Conservation (phyloP, 2,888 invertebrate genomes). For the Euproctis similis region DNA sequence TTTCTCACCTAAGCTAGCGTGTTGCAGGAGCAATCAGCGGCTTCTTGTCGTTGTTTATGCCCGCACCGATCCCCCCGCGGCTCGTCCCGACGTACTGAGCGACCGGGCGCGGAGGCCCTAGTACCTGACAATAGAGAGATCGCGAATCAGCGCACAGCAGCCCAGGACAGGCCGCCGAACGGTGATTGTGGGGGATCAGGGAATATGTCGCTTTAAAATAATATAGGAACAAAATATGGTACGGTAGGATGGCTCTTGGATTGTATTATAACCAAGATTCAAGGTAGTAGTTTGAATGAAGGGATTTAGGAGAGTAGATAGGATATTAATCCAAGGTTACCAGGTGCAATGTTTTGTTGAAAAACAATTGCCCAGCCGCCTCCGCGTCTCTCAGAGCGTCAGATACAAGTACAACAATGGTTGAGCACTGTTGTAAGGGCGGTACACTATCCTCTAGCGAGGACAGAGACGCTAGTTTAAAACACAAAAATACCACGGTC, state of each 20-base stretch:
- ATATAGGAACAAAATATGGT: too few relatives aligned
- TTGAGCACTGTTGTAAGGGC: constrained; percentile 64
- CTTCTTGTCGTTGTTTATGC: constrained; percentile 49
- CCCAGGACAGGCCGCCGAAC: constrained; percentile 34
- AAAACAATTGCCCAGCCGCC: constrained; percentile 70
- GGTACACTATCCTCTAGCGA: constrained; percentile 41
- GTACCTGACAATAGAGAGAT: constrained; percentile 66
- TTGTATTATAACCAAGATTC: not conserved
- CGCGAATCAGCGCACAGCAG: constrained; percentile 46
- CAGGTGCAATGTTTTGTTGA: constrained; percentile 69
- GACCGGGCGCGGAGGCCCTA: constrained; percentile 73
- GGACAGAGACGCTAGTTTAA: constrained; percentile 37
- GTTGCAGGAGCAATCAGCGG: constrained; percentile 57
- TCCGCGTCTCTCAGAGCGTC: constrained; percentile 41
- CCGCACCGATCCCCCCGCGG: constrained; percentile 68
- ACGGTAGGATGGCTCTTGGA: too few relatives aligned
- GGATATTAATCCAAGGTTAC: constrained; percentile 39
- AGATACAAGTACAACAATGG: constrained; percentile 63
- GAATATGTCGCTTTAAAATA: too few relatives aligned
- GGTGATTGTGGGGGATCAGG: too few relatives aligned
- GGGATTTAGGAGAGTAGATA: not conserved
- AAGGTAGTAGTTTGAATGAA: too few relatives aligned
- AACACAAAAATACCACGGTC: constrained; percentile 41
- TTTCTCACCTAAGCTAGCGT: constrained; percentile 60
- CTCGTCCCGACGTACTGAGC: constrained; percentile 64